Conservation (phyloP, 23 tunicate species). For the Phallusia fumigata region DNA sequence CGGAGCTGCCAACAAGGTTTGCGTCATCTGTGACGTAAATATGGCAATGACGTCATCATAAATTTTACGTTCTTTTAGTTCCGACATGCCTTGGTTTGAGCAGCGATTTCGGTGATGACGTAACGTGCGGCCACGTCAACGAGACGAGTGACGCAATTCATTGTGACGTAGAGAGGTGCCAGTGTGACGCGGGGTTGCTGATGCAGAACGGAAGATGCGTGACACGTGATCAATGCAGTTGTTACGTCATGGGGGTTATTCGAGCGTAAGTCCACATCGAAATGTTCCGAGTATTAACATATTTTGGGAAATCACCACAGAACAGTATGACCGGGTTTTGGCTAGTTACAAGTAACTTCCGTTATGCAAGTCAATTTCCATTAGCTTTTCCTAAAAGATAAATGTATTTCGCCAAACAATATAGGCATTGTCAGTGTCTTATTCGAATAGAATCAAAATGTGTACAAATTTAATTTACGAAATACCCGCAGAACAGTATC, state of each 20-base stretch:
- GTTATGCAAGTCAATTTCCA: no score
- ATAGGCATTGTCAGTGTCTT: no score
- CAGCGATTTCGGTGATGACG: not conserved
- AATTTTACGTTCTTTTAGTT: not conserved
- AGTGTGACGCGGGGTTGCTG: constrained; percentile 19
- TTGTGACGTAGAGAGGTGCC: constrained; percentile 23
- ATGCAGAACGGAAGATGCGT: constrained; percentile 72
- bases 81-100: constrained; percentile 28
- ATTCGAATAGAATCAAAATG: no score
- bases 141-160: not conserved
- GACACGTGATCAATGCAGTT: constrained; percentile 45
- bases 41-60: not conserved
- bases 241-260: constrained; percentile 37
- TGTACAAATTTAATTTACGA: no score
- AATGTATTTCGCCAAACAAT: no score
- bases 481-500: no score
- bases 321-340: no score
- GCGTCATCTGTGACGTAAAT: not conserved
- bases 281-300: no score
- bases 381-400: no score
- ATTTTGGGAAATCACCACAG: no score
- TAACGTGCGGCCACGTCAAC: not conserved
- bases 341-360: no score
- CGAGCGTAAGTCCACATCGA: constrained; percentile 35
- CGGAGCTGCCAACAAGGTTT: not conserved